A percentile compares a stretch with the other conserved stretches of the same genome.
Evolutionary conservation across 2,113 vertebrate genomes (phyloP).

Genomic region (Globicephala melas): DNA sequence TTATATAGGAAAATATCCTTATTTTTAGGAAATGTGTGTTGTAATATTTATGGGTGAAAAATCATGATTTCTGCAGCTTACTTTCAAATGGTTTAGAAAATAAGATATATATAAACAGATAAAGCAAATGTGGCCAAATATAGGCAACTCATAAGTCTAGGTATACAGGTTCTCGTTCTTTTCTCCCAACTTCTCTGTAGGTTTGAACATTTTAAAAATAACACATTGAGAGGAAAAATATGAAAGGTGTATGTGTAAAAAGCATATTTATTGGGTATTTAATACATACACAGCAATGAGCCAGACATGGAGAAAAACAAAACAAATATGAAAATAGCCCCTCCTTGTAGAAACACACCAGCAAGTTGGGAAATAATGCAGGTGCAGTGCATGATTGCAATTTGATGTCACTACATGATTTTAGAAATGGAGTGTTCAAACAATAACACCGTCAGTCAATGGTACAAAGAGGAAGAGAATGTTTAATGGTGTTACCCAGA

Average conservation of each 20-base stretch:
- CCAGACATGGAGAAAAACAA: neutral
- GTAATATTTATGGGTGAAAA: conserved; percentile 2
- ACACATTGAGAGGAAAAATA: neutral
- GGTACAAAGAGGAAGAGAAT: neutral
- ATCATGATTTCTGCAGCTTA: neutral
- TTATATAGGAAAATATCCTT: neutral
- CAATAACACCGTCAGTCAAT: neutral
- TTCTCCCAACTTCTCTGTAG: neutral
- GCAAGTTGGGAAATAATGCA: neutral
- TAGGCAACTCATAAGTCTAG: neutral
- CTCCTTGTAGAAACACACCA: neutral
- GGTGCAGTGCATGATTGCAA: neutral
- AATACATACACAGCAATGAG: neutral
- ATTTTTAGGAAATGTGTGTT: neutral
- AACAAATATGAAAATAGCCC: neutral
- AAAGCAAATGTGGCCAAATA: neutral
- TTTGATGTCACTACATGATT: neutral
- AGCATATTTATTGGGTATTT: neutral
- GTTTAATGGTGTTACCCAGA: neutral
- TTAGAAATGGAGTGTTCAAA: neutral
- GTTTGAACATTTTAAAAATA: conserved; percentile 33
- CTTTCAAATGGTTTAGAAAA: conserved; percentile 20
- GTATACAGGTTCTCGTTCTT: neutral
- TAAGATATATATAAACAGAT: neutral
- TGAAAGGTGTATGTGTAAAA: neutral